These are phyloP conservation scores for Fragum whitleyi DNA, from an alignment of 2,888 invertebrate genomes.

Conservation along the genomic window DNA sequence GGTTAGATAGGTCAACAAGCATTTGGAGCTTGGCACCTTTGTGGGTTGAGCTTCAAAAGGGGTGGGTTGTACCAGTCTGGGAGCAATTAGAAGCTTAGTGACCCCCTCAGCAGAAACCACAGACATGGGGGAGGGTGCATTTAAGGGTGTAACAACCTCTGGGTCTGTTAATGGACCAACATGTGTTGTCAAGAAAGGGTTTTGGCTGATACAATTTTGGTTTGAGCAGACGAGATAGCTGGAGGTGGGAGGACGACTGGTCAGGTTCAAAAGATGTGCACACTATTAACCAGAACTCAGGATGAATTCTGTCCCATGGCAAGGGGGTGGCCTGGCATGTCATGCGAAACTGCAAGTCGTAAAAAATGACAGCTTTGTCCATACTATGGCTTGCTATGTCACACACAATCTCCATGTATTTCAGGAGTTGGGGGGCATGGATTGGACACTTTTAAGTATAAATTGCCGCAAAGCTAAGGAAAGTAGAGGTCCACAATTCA, in stretches of 20 bases:
- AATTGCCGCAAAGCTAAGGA: conserved; percentile 35
- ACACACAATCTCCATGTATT: conserved; percentile 43
- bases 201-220: neutral
- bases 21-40: too few species aligned
- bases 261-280: conserved; percentile 6
- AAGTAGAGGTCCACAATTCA: conserved; percentile 29
- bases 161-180: conserved; percentile 40
- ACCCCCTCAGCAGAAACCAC: too few species aligned
- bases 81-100: too few species aligned
- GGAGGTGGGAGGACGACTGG: neutral
- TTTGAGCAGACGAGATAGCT: neutral
- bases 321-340: conserved; percentile 3
- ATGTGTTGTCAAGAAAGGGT: conserved; percentile 33
- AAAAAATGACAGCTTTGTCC: conserved; percentile 23
- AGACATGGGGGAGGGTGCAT: conserved; percentile 39
- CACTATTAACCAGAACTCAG: conserved; percentile 24
- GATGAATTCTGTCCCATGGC: conserved; percentile 31
- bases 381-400: conserved; percentile 35
- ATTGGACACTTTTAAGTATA: conserved; percentile 31
- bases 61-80: too few species aligned
- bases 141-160: conserved; percentile 11
- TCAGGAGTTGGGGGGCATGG: conserved; percentile 41
- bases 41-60: too few species aligned
- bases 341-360: conserved; percentile 43
- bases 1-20: too few species aligned